These are phyloP conservation scores for Prionailurus viverrinus DNA, from an alignment of 2,113 vertebrate species.

Conservation along the genomic window DNA sequence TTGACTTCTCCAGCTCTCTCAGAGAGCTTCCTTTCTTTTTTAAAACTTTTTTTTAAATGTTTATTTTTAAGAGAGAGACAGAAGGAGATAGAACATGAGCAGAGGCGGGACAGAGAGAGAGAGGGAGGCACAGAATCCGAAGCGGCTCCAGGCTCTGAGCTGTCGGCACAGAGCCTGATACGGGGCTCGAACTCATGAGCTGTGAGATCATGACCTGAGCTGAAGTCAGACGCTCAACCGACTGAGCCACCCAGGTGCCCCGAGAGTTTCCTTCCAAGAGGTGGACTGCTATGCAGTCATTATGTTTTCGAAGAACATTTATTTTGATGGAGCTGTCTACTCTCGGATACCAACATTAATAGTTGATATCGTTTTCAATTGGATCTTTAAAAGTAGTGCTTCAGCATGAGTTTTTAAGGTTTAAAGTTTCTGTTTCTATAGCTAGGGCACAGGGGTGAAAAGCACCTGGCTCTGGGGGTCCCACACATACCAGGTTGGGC, in stretches of 20 bases:
- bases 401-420: background rate
- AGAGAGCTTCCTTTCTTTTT: background rate
- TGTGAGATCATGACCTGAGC: no score
- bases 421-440: background rate
- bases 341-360: background rate
- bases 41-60: no score
- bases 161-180: no score
- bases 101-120: no score
- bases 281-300: background rate
- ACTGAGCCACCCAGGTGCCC: no score
- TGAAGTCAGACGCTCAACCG: no score
- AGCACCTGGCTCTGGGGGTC: background rate
- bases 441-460: background rate
- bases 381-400: background rate
- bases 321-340: background rate
- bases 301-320: background rate
- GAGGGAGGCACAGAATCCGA: no score
- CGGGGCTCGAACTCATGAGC: no score
- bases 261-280: background rate
- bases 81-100: no score
- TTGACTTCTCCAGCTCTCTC: background rate
- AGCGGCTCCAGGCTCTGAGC: no score
- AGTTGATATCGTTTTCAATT: background rate
- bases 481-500: background rate
- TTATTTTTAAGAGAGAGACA: no score